Percentiles rank a stretch among this genome's conserved stretches.
Evolutionary conservation across 1,140 invertebrate species (phyloP).

Genomic region (Theocolax elegans): DNA sequence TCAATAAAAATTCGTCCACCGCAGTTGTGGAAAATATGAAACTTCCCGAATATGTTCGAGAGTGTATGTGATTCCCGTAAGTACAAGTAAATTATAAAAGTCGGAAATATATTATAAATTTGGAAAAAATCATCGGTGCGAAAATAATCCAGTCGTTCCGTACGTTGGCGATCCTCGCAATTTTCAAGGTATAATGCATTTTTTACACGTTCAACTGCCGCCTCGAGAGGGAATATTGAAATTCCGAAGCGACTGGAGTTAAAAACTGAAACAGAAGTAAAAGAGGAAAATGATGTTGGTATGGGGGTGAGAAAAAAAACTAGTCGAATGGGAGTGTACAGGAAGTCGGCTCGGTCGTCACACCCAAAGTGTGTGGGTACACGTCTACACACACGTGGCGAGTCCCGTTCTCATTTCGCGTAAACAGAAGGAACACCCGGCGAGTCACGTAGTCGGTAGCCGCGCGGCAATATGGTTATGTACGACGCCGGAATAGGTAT

Average conservation of each 20-base stretch:
- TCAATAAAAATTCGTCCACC: no score
- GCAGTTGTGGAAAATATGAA: no score
- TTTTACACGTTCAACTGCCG: background rate
- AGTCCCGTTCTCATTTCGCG: constrained; percentile 36
- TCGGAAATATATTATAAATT: no score
- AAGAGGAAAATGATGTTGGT: background rate
- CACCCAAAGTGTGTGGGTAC: background rate
- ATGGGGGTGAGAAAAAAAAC: background rate
- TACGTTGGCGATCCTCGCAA: no score
- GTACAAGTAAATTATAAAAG: no score
- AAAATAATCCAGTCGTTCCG: no score
- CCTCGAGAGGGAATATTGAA: constrained; percentile 13
- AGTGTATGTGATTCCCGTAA: no score
- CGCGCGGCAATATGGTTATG: constrained; percentile 22
- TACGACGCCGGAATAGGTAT: constrained; percentile 28
- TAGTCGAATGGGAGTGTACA: background rate
- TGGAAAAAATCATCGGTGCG: no score
- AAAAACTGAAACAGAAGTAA: background rate
- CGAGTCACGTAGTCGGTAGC: constrained; percentile 29
- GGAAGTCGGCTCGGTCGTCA: no score
- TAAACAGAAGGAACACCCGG: constrained; percentile 31
- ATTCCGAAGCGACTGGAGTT: constrained; percentile 1
- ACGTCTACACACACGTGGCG: background rate
- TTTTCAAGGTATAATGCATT: background rate
- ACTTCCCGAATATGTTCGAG: no score